Evolutionary conservation across 2,888 invertebrate genomes (phyloP).

Genomic region (Pediacus dermestoides): DNA sequence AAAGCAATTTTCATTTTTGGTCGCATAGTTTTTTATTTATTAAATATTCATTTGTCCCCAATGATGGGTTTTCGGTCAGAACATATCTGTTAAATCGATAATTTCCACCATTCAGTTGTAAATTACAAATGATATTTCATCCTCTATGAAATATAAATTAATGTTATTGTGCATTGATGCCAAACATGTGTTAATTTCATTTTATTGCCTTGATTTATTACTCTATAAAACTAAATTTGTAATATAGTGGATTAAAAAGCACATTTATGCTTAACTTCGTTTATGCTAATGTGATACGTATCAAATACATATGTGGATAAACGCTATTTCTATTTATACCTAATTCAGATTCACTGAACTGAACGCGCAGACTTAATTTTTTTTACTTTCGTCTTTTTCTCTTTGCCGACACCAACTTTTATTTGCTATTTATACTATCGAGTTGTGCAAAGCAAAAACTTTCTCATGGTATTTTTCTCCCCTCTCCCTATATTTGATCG

Average conservation of each 20-base stretch:
- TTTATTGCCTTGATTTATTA: conserved; percentile 40
- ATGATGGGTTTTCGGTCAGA: conserved; percentile 26
- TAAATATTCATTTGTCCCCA: conserved; percentile 37
- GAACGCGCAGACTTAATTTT: no score
- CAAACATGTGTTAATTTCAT: conserved; percentile 41
- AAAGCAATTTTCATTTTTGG: conserved; percentile 32
- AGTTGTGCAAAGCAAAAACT: no score
- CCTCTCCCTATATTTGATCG: not conserved
- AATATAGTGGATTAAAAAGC: conserved; percentile 30
- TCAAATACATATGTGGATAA: conserved; percentile 12
- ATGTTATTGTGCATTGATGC: conserved; percentile 36
- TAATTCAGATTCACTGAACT: conserved; percentile 17
- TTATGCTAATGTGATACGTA: no score
- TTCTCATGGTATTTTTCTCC: no score
- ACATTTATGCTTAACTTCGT: no score
- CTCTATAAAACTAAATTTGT: conserved; percentile 36
- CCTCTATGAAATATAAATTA: conserved; percentile 40
- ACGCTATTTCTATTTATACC: conserved; percentile 14
- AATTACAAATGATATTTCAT: conserved; percentile 37
- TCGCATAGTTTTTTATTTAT: conserved; percentile 31
- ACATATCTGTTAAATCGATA: conserved; percentile 29
- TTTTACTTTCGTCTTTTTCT: no score
- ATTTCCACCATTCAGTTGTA: conserved; percentile 31
- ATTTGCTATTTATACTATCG: no score
- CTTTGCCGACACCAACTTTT: no score